Base-by-base conservation (phyloP, 1,140 invertebrate species). In the Helicorthomorpha holstii region DNA sequence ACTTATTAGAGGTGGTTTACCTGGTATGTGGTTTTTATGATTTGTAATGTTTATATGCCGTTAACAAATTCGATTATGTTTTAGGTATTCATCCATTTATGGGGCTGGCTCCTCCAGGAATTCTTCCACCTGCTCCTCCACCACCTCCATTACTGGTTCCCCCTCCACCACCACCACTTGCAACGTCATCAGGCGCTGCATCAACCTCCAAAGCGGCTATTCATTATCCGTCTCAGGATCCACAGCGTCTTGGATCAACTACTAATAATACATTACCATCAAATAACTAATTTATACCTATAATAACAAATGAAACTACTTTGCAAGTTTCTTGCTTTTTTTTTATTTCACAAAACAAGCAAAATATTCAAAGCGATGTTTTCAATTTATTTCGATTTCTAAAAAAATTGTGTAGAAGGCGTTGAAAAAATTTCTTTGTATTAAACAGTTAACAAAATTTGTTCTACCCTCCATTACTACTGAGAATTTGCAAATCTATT, bases 171-270 rank as follows among this genome's bases (percentile, higher is more conserved):
- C 60, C 61, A 41, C 53, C 56, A 7, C 60, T 54, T 48, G 69
- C 47, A 56, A 63, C 29, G 25, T 26, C 16, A 27, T 48, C 1
- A 57, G 59, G 26, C 53, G 60, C 26, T 16, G 54, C 7, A 46
- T 55, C 21, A 34, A 50, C 27, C 26, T 49, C 21, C 26, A 38
- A 41, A 49, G 26, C 41, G 21, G 56, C 60, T 25, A 80, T 93
- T 42, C 88, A 93, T 66, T 96, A 96, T 74, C 90, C 90, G 1
- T 92, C 87, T 61, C 90, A 94, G 64, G 90, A 96, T 75, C 90
- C 90, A 4, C 80, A 81, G 21, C 75, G 90, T 53, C 80, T 95
- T 72, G 90, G 91, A 0, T 70, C 74, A 14, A 57, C 60, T 46
- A 55, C 29, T 34, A 34, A 7, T n/a, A n/a, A n/a, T n/a, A n/a